Evolutionary conservation across 2,113 vertebrate genomes (phyloP).

Genomic region (Callipepla squamata): DNA sequence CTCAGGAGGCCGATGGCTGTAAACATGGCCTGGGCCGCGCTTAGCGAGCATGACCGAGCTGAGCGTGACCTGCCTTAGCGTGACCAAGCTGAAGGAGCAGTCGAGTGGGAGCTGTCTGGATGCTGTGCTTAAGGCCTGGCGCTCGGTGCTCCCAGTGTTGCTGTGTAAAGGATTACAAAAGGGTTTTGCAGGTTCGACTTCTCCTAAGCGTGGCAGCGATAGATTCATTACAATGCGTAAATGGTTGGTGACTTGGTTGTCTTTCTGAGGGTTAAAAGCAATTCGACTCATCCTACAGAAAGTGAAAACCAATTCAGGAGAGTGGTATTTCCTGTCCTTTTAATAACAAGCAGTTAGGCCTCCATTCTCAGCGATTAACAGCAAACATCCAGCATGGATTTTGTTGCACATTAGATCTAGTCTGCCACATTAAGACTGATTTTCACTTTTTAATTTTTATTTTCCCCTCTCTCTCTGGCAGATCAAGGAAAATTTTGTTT

Average conservation of each 20-base stretch:
- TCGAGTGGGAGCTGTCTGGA: not conserved
- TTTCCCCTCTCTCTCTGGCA: accelerated
- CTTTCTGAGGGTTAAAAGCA: not conserved
- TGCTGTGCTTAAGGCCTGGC: not conserved
- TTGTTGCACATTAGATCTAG: not conserved
- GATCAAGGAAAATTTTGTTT: not conserved
- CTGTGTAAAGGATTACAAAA: not conserved
- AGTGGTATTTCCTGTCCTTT: not conserved
- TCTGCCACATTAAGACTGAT: not conserved
- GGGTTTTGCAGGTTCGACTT: not conserved
- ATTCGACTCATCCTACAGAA: not conserved
- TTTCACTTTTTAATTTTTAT: not conserved
- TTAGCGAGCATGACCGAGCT: not conserved
- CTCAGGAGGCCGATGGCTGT: not conserved
- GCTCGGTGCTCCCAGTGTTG: not conserved
- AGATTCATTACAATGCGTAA: not conserved
- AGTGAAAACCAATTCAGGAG: not conserved
- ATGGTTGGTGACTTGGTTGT: not conserved
- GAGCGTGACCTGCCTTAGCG: not conserved
- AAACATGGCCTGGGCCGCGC: not conserved
- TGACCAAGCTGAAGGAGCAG: not conserved
- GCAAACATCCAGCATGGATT: not conserved
- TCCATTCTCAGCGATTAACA: not conserved
- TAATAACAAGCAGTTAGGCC: not conserved
- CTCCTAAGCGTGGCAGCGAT: not conserved